Evolutionary conservation across 2,888 invertebrate genomes (phyloP), one percentile per base, ranked within the genome.

Genomic region (Drosophila limbata): DNA sequence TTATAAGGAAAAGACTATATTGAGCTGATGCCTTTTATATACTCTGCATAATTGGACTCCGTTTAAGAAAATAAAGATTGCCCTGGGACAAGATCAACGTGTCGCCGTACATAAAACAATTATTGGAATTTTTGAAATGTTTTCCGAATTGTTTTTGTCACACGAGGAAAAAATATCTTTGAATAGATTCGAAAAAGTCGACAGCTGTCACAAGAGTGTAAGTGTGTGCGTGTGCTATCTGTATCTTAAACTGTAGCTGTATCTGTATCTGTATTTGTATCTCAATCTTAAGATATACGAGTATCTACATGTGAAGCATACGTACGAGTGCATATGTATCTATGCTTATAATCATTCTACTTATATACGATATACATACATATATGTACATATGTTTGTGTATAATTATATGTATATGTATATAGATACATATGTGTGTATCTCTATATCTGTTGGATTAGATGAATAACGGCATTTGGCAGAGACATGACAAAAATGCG

Each of bases 401-500:
- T 15, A 19, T 31, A 21, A 40, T 9, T 39, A 3, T 31, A 17
- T 45, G n/a, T 35, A n/a, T 55, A 10, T 47, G n/a, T 57, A 33
- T 48, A 42, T 59, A n/a, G 28, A 21, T 28, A 31, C 9, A 31
- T 31, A 6, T 45, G 9, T 45, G 37, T 51, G 25, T 56, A n/a
- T 35, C 21, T 37, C 55, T 57, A 33, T 68, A 67, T 69, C 21
- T 62, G 74, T 69, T 77, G 83, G 74, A 84, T 78, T 71, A 64
- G 69, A 56, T 76, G 73, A 83, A 81, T 81, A 78, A 83, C 75
- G 52, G 73, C 79, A 78, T 81, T 79, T 81, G 81, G 79, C 85
- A 82, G 73, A 67, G 71, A 79, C 76, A 83, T 79, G 81, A 83
- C 85, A 76, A 75, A 74, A 83, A 88, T 84, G 76, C 75, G 81